Base-by-base conservation (phyloP, 1,140 invertebrate species). In the Laupala kohalensis region DNA sequence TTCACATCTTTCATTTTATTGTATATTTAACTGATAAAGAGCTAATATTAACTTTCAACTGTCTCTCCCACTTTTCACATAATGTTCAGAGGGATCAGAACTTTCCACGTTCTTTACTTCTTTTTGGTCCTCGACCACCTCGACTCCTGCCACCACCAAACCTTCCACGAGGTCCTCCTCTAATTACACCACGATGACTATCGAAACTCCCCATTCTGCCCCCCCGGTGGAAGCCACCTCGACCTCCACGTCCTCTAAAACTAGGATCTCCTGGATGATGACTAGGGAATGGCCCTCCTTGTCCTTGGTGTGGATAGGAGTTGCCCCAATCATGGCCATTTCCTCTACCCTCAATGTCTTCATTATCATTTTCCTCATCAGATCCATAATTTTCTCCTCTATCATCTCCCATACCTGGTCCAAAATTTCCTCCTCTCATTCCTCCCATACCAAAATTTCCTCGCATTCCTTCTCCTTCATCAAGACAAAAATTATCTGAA, bases 141-240 rank as follows among this genome's bases (percentile, higher is more conserved):
- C 27, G 19, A 29, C 67, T 29, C 24, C 67, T 68, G 23, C 15
- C 19, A 68, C 67, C 67, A 27, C 67, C 67, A 30, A 6, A 68
- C 24, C 67, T 68, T 3, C 67, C 67, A n/a, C 67, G 27, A n/a
- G 67, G 29, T 27, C 67, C 67, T 29, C 67, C 67, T 29, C 67
- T 68, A 9, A 29, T 29, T n/a, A 28, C 19, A 29, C 28, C 67
- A 28, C 67, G 9, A 53, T 53, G 37, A 53, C 19, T 53, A 53
- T 53, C 37, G 37, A 53, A 53, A 53, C 37, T 53, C 9, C 37
- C 67, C 29, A 27, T 29, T 30, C 67, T 68, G 27, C 67, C 67
- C n/a, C 67, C 29, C 6, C 24, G 5, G 23, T 27, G 29, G 23
- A 29, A 68, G 15, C 25, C 67, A n/a, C 67, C 67, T 23, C 67